Evolutionary conservation across 2,888 invertebrate genomes (phyloP), one percentile per base, ranked within the genome.

Genomic region (Drosophila diplacantha): DNA sequence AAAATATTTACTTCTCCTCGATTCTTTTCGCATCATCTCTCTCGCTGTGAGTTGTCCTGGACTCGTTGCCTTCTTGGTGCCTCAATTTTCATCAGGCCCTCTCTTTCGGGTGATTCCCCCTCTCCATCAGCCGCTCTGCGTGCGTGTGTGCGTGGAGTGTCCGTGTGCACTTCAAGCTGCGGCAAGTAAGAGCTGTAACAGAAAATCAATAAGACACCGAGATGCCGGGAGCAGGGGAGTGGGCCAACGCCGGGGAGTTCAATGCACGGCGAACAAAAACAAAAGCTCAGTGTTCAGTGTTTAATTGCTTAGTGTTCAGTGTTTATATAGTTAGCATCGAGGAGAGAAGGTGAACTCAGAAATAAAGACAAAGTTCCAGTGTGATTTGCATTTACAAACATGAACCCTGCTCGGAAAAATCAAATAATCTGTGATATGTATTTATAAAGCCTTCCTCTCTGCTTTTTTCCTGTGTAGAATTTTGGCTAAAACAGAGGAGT

Each of bases 131-230:
- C 39, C 9, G 22, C 9, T 26, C 12, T 24, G 24, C 37, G 35
- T 14, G 34, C 20, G 32, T 43, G 32, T 32, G 32, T 32, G n/a
- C 3, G 34, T n/a, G 51, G 31, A 51, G 29, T 34, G 32, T 52
- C 44, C 35, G 20, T 38, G 39, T 62, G 77, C 41, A 60, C 62
- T 60, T 60, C 39, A 50, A 61, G 35, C 26, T 61, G 75, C 81
- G 75, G 58, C 51, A 67, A 59, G 75, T 64, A 73, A 75, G 74
- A 72, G 73, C 81, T 67, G 60, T 54, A 78, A 51, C 76, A 79
- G 76, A 78, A 78, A 78, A 78, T 78, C 77, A 82, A 78, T 78
- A 78, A 82, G 82, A 47, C 69, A 64, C 74, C 76, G 69, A 72
- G 82, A 73, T 67, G 78, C 60, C 56, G 53, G 32, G 18, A 35